Percentiles rank a stretch among this genome's conserved stretches.
phyloP scores from a whole-genome alignment of 2,113 vertebrate species.

The Astatoreochromis straeleni region DNA sequence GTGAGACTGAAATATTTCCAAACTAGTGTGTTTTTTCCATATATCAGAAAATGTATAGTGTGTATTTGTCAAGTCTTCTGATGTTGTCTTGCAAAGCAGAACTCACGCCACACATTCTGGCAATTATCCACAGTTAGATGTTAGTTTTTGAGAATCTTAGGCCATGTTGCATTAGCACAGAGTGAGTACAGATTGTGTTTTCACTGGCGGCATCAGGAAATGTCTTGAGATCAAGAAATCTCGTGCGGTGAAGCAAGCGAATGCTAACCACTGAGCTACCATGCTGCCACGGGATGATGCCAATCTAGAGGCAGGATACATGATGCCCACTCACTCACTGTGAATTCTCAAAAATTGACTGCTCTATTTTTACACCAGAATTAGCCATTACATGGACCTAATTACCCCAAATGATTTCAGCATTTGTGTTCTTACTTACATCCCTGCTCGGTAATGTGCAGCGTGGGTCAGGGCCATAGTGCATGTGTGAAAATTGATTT shows the following conservation, averaged over 20 bases:
- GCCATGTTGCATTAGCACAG: not conserved
- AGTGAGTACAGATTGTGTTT: not conserved
- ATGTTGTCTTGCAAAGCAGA: not conserved
- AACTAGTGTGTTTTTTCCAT: not conserved
- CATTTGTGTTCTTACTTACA: not conserved
- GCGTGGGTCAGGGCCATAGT: not conserved
- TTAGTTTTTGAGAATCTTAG: not conserved
- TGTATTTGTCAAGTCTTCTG: not conserved
- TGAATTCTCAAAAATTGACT: not conserved
- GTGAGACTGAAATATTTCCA: not conserved
- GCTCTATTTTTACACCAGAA: not conserved
- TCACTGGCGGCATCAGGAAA: not conserved
- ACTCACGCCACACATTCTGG: not conserved
- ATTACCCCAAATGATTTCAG: not conserved
- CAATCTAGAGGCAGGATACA: not conserved
- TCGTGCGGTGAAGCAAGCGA: not conserved
- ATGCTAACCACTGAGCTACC: not conserved
- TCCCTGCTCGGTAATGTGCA: fast-evolving
- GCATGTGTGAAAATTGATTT: not conserved
- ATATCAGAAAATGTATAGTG: not conserved
- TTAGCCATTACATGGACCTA: not conserved
- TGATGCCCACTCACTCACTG: not conserved
- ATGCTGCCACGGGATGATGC: not conserved
- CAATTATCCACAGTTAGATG: not conserved
- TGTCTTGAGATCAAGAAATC: not conserved